phyloP scores from a whole-genome alignment of 2,113 vertebrate genomes.

The Bufo gargarizans region DNA sequence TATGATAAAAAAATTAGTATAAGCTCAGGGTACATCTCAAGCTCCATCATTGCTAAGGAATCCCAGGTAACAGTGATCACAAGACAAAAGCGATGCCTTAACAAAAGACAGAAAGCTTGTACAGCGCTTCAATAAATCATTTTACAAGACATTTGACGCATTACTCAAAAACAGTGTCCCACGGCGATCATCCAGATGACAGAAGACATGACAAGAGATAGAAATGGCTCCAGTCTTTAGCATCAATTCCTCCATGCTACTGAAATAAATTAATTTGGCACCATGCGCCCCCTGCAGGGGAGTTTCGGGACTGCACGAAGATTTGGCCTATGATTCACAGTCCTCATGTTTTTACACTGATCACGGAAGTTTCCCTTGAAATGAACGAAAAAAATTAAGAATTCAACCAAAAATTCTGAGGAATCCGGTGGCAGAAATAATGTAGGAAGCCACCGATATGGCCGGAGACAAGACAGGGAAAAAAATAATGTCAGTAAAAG shows the following conservation, averaged over 20 bases:
- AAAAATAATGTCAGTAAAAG: no score
- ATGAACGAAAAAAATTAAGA: background rate
- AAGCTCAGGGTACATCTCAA: no score
- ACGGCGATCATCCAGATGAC: background rate
- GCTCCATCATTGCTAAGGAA: no score
- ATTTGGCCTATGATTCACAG: background rate
- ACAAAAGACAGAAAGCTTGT: no score
- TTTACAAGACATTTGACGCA: no score
- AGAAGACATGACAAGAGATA: background rate
- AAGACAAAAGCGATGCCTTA: no score
- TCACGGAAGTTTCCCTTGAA: background rate
- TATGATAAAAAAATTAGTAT: no score
- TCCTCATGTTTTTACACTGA: background rate
- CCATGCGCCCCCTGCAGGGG: background rate
- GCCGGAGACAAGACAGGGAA: background rate
- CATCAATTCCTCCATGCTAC: background rate
- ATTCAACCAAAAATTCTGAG: background rate
- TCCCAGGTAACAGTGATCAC: no score
- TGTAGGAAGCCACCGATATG: background rate
- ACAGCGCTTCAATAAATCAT: no score
- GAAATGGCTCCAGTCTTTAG: background rate
- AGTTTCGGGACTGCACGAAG: background rate
- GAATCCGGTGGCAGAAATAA: background rate
- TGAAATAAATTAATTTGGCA: background rate
- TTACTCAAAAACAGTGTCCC: no score